Evolutionary conservation across 2,113 vertebrate species (phyloP).

Genomic region (Leiothrix lutea): DNA sequence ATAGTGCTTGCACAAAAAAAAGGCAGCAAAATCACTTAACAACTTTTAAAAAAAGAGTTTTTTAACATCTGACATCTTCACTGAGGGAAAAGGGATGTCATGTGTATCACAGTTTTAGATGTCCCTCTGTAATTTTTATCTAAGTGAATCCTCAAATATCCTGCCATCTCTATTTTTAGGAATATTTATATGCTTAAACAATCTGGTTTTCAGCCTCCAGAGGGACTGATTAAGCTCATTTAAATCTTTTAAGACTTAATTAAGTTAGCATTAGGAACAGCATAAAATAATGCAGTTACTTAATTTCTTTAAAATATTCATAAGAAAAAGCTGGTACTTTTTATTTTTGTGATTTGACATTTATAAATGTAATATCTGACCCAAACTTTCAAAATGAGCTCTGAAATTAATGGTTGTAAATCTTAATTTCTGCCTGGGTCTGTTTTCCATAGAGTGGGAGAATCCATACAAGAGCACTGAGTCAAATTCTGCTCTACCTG

Average conservation of each 20-base stretch:
- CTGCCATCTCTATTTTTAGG: not conserved
- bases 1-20: not conserved
- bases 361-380: not conserved
- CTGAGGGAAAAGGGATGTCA: not conserved
- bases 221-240: not conserved
- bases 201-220: not conserved
- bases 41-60: not conserved
- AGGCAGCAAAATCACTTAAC: not conserved
- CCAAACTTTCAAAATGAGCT: not conserved
- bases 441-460: not conserved
- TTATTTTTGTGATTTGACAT: not conserved
- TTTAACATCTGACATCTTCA: not conserved
- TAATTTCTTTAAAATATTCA: constrained; percentile 8
- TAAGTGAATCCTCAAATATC: not conserved
- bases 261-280: not conserved
- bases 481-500: not conserved
- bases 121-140: not conserved
- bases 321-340: not conserved
- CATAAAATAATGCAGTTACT: not conserved
- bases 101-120: not conserved
- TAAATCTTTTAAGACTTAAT: not conserved
- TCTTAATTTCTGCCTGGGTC: not conserved
- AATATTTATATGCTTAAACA: not conserved
- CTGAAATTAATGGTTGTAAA: not conserved
- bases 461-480: not conserved